Percentiles rank a stretch among this genome's conserved stretches.
phyloP scores from a whole-genome alignment of 1,140 invertebrate genomes.

The Limonius californicus region DNA sequence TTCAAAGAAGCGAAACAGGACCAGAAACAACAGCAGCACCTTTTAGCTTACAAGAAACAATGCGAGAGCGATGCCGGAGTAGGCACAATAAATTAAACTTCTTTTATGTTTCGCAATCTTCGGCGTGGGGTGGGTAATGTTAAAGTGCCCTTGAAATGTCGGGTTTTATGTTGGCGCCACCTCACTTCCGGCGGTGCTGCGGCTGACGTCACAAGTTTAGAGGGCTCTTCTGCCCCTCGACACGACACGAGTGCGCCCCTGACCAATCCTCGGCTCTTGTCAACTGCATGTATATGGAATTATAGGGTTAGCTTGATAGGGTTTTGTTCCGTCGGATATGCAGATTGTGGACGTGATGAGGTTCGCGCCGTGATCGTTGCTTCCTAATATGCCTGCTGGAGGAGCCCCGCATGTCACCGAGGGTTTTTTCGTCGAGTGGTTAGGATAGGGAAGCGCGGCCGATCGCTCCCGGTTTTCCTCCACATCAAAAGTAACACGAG shows the following conservation, averaged over 20 bases:
- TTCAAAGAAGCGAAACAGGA: too few species aligned
- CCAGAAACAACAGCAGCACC: too few species aligned
- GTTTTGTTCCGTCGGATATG: constrained; percentile 5
- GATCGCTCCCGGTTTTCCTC: too few species aligned
- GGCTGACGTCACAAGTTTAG: constrained; percentile 7
- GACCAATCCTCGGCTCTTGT: constrained; percentile 7
- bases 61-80: too few species aligned
- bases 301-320: constrained; percentile 6
- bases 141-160: neutral
- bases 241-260: constrained; percentile 10
- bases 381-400: too few species aligned
- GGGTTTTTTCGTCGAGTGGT: too few species aligned
- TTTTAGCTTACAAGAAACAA: too few species aligned
- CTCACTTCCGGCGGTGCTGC: neutral
- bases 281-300: constrained; percentile 8
- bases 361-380: neutral
- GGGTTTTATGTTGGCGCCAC: constrained; percentile 4
- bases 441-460: too few species aligned
- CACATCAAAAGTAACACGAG: too few species aligned
- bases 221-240: constrained; percentile 1
- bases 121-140: neutral
- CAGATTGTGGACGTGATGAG: neutral
- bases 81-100: constrained; percentile 10
- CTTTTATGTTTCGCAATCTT: neutral
- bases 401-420: too few species aligned